phyloP scores from a whole-genome alignment of 2,888 invertebrate genomes.

The Monochamus alternatus region DNA sequence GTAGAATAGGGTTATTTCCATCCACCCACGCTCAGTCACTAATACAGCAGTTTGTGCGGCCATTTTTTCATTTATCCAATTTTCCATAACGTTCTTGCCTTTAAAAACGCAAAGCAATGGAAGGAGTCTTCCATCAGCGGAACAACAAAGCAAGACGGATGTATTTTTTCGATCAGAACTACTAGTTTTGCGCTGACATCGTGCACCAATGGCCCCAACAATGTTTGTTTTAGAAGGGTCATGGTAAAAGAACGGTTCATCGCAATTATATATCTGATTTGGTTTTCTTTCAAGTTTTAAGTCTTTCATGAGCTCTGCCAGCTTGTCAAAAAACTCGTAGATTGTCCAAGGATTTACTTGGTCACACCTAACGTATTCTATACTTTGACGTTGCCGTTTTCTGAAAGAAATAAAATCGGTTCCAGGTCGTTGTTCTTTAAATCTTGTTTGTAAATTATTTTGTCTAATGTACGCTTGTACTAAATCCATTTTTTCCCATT shows the following conservation, averaged over 20 bases:
- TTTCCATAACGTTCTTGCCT: slow-evolving; percentile 44
- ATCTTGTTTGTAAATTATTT: slow-evolving; percentile 17
- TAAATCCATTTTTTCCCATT: slow-evolving; percentile 19
- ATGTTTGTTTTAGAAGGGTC: slow-evolving; percentile 48
- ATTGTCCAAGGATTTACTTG: slow-evolving; percentile 24
- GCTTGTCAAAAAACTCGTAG: slow-evolving; percentile 18
- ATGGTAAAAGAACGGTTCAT: slow-evolving; percentile 46
- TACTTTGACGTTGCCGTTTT: slow-evolving; percentile 8
- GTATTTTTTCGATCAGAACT: slow-evolving; percentile 40
- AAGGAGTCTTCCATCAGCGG: slow-evolving; percentile 40
- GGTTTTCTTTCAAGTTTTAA: slow-evolving; percentile 42
- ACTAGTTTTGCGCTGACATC: slow-evolving; percentile 4
- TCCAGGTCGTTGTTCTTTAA: slow-evolving; percentile 11
- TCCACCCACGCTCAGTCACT: slow-evolving; percentile 9
- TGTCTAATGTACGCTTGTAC: slow-evolving; percentile 2
- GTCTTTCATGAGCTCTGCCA: slow-evolving; percentile 11
- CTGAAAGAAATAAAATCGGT: background rate
- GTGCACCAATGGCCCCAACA: slow-evolving; percentile 39
- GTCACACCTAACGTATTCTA: slow-evolving; percentile 19
- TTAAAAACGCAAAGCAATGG: slow-evolving; percentile 43
- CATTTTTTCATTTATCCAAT: slow-evolving; percentile 38
- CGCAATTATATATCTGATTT: slow-evolving; percentile 41
- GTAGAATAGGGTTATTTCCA: background rate
- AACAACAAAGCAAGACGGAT: slow-evolving; percentile 31
- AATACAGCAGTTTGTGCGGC: slow-evolving; percentile 20